phyloP scores from a whole-genome alignment of 2,113 vertebrate species.

The Gila orcuttii region DNA sequence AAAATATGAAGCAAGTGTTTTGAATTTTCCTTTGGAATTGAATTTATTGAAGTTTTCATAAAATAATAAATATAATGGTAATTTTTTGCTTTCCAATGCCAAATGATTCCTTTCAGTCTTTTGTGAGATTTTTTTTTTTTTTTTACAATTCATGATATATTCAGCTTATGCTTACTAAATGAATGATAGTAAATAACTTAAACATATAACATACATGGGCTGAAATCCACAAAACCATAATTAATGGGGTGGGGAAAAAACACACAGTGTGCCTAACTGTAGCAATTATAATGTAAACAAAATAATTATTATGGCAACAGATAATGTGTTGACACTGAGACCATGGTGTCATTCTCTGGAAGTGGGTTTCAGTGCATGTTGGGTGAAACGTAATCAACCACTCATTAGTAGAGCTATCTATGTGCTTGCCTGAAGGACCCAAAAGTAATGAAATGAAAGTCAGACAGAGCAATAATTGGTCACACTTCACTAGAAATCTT shows the following conservation, averaged over 20 bases:
- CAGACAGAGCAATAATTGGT: not conserved
- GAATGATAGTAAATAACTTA: not conserved
- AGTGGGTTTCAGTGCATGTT: too few species aligned
- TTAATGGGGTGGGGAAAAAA: not conserved
- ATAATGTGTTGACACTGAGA: not conserved
- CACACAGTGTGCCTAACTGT: not conserved
- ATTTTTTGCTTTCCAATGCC: not conserved
- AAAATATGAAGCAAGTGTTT: constrained; percentile 6
- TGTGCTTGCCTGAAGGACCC: not conserved
- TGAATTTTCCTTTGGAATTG: constrained; percentile 8
- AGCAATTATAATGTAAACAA: not conserved
- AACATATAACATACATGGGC: not conserved
- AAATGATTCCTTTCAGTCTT: not conserved
- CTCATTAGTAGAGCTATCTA: constrained; percentile 13
- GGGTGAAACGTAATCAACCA: not conserved
- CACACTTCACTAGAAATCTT: not conserved
- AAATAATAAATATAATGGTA: not conserved
- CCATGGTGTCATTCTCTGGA: not conserved
- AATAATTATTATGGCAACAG: not conserved
- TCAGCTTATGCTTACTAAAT: not conserved
- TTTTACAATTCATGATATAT: not conserved
- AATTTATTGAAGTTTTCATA: not conserved
- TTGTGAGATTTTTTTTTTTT: not conserved
- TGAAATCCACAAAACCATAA: not conserved
- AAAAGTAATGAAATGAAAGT: constrained; percentile 10